A percentile compares a stretch with the other conserved stretches of the same genome.
These are phyloP conservation scores for Arctia plantaginis DNA, from an alignment of 2,888 invertebrate species.

Conservation along the genomic window DNA sequence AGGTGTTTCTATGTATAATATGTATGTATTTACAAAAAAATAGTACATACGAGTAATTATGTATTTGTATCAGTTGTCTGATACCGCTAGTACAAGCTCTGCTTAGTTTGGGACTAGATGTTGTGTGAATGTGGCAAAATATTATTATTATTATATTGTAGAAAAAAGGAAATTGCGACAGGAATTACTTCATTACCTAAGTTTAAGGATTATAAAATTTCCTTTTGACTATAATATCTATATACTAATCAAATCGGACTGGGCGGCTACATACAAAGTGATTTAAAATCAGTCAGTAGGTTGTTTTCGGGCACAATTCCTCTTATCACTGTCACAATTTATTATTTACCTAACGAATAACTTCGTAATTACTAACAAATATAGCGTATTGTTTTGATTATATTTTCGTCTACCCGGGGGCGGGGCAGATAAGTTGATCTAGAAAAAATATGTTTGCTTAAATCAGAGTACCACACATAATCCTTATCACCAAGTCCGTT, in stretches of 20 bases:
- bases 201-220: too few relatives aligned
- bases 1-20: too few relatives aligned
- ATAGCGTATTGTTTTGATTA: constrained; percentile 3
- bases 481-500: constrained; percentile 27
- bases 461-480: constrained; percentile 23
- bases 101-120: too few relatives aligned
- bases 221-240: too few relatives aligned
- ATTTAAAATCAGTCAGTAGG: neutral
- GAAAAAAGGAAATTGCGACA: too few relatives aligned
- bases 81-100: too few relatives aligned
- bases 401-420: constrained; percentile 8
- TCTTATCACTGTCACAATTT: constrained; percentile 2
- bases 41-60: too few relatives aligned
- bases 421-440: constrained; percentile 18
- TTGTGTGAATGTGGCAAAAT: too few relatives aligned
- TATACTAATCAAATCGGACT: neutral
- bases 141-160: too few relatives aligned
- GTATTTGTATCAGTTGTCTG: too few relatives aligned
- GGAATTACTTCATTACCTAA: too few relatives aligned
- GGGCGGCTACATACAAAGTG: neutral
- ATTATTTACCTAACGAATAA: neutral
- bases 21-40: too few relatives aligned
- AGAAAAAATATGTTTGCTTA: constrained; percentile 7
- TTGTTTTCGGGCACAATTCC: constrained; percentile 1
- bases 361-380: constrained; percentile 8